phyloP scores from a whole-genome alignment of 2,888 invertebrate genomes.

The Mantis religiosa region DNA sequence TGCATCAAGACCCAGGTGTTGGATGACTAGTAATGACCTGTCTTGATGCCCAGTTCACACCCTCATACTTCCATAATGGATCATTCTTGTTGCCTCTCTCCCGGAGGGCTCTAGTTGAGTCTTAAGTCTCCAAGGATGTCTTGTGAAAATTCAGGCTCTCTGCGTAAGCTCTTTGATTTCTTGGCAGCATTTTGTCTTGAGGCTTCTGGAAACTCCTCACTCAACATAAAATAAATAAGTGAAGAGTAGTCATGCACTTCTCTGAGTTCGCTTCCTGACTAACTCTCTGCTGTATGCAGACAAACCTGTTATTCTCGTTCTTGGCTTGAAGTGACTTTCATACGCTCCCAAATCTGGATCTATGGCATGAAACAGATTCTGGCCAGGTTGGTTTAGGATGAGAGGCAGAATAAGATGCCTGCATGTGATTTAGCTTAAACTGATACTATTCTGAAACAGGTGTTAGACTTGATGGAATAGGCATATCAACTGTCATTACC shows the following conservation, averaged over 20 bases:
- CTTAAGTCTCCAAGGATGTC: background rate
- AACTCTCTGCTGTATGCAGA: constrained; percentile 55
- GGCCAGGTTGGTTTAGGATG: constrained; percentile 47
- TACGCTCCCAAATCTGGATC: background rate
- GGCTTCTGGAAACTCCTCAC: background rate
- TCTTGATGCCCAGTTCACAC: background rate
- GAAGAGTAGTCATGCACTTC: constrained; percentile 41
- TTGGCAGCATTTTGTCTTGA: constrained; percentile 49
- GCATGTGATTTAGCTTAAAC: constrained; percentile 38
- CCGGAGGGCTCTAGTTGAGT: background rate
- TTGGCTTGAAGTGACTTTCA: constrained; percentile 29
- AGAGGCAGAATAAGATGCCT: constrained; percentile 43
- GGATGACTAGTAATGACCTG: background rate
- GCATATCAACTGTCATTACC: background rate
- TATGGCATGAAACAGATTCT: background rate
- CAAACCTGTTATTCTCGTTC: constrained; percentile 49
- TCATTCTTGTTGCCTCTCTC: background rate
- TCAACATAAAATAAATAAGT: constrained; percentile 40
- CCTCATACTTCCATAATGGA: background rate
- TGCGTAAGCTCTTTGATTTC: constrained; percentile 68
- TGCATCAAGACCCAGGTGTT: background rate
- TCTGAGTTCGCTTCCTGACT: constrained; percentile 38
- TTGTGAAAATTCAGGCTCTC: constrained; percentile 15
- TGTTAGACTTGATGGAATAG: background rate
- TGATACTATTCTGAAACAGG: background rate